A percentile compares a stretch with the other conserved stretches of the same genome.
phyloP scores from a whole-genome alignment of 2,113 vertebrate species.

The Jacana jacana region DNA sequence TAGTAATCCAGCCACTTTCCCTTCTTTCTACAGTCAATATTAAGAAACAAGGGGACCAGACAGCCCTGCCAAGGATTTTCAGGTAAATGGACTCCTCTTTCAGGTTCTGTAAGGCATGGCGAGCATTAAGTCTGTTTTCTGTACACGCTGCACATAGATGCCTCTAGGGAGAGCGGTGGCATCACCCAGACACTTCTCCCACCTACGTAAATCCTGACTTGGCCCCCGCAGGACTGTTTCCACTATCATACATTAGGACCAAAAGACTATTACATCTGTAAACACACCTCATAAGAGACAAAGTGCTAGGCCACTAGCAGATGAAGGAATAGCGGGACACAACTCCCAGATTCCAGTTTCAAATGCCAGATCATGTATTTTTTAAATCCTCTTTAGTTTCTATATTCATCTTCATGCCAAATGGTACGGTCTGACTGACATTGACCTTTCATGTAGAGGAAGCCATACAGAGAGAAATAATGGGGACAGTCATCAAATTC shows the following conservation, averaged over 20 bases:
- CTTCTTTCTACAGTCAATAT: background rate
- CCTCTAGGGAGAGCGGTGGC: background rate
- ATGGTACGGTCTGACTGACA: constrained; percentile 22
- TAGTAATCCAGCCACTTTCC: background rate
- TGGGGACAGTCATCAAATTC: constrained; percentile 13
- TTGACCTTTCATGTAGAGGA: constrained; percentile 43
- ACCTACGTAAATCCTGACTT: background rate
- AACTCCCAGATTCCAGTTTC: background rate
- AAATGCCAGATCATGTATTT: constrained; percentile 57
- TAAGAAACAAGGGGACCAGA: background rate
- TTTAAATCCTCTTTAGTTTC: constrained; percentile 64
- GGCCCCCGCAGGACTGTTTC: background rate
- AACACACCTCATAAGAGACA: background rate
- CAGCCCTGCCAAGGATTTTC: background rate
- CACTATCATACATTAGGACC: background rate
- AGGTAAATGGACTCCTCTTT: background rate
- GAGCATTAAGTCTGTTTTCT: background rate
- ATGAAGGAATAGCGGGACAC: constrained; percentile 14
- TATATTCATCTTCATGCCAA: constrained; percentile 59
- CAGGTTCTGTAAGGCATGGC: background rate
- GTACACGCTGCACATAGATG: background rate
- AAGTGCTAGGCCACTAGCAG: background rate
- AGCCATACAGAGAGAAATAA: background rate
- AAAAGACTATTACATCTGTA: background rate
- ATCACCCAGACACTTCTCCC: background rate